phyloP scores from a whole-genome alignment of 35 echinoderm and acorn worm genomes.

The Lytechinus pictus region DNA sequence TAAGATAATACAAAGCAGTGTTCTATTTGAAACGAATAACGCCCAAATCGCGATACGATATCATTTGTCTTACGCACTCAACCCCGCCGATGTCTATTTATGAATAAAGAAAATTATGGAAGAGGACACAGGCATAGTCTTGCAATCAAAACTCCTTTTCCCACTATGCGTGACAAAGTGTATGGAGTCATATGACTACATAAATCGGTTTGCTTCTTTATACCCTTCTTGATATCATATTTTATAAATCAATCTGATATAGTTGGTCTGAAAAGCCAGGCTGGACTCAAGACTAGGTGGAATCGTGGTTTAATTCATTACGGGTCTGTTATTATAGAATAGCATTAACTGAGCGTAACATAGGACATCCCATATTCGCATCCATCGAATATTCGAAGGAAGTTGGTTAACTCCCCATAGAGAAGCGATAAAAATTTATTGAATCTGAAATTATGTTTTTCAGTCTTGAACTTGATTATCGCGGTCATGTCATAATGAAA shows the following conservation, averaged over 20 bases:
- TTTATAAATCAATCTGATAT: too few relatives aligned
- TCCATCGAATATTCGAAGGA: not conserved
- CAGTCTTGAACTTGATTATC: not conserved
- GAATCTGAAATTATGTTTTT: conserved; percentile 37
- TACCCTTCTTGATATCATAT: too few relatives aligned
- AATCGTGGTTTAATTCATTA: too few relatives aligned
- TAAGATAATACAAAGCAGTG: not conserved
- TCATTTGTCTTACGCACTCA: not conserved
- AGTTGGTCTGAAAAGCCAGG: too few relatives aligned
- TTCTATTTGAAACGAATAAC: not conserved
- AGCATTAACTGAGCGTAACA: not conserved
- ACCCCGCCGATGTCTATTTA: not conserved
- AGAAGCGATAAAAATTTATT: conserved; percentile 47
- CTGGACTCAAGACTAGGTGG: too few relatives aligned
- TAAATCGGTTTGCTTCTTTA: too few relatives aligned
- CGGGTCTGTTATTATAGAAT: too few relatives aligned
- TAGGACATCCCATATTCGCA: not conserved
- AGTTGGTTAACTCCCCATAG: conserved; percentile 31
- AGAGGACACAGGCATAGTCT: not conserved
- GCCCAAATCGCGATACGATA: not conserved
- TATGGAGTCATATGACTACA: too few relatives aligned
- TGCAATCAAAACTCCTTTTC: too few relatives aligned
- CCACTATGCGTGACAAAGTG: too few relatives aligned
- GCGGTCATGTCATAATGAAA: not conserved
- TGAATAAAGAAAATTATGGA: not conserved